A percentile compares a stretch with the other conserved stretches of the same genome.
Conservation (phyloP, 2,888 invertebrate species). For the Megamerina dolium region DNA sequence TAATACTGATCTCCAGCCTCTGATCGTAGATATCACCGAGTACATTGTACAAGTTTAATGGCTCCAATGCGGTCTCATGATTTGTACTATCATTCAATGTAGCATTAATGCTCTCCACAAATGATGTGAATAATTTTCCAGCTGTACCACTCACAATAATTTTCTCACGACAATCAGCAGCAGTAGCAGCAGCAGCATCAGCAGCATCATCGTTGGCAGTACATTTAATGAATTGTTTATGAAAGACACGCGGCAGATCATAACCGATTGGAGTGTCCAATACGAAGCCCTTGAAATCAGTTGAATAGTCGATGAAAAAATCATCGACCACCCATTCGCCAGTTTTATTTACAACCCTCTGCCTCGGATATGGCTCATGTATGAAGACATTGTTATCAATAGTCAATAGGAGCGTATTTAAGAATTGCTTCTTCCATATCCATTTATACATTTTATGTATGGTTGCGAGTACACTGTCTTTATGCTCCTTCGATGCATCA, state of each 20-base stretch:
- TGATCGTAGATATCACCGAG: constrained; percentile 16
- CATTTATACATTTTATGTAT: constrained; percentile 24
- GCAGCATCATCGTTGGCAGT: too few relatives aligned
- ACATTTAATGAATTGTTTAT: constrained; percentile 6
- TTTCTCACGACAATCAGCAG: neutral
- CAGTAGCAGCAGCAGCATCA: too few relatives aligned
- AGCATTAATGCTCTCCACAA: constrained; percentile 32
- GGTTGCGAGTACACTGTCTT: constrained; percentile 12
- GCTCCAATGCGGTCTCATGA: constrained; percentile 4
- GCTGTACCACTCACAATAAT: constrained; percentile 28
- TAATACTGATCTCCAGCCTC: constrained; percentile 33
- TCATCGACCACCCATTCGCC: constrained; percentile 24
- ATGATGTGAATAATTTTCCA: constrained; percentile 29
- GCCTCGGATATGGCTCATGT: constrained; percentile 30
- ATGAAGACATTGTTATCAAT: constrained; percentile 27
- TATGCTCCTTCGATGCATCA: constrained; percentile 11
- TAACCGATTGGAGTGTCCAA: constrained; percentile 27
- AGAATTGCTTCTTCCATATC: constrained; percentile 34
- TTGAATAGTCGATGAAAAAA: constrained; percentile 21
- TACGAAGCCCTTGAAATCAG: constrained; percentile 30
- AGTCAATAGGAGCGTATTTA: constrained; percentile 29
- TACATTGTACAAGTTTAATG: constrained; percentile 6
- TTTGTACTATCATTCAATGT: constrained; percentile 25
- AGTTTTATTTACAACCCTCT: constrained; percentile 27
- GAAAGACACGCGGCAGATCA: constrained; percentile 37